Base-by-base conservation (phyloP, 2,113 vertebrate genomes). In the Acanthochromis polyacanthus region DNA sequence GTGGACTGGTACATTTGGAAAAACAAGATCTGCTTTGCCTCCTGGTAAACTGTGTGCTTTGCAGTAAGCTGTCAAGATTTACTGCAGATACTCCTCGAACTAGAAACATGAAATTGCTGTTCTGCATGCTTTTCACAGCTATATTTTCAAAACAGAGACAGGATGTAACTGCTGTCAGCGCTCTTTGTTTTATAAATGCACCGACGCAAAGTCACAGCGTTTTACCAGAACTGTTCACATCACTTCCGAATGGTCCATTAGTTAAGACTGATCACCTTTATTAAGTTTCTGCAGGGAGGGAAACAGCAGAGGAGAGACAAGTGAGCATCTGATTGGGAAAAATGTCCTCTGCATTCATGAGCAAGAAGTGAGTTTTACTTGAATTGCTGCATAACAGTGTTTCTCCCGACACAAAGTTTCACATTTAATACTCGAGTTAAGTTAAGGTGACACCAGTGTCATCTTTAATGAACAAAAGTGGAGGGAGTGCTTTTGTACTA, bases 191-290 rank as follows among this genome's bases (percentile, higher is more conserved):
- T 57, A 80, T 60, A 65, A 77, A 86, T 86, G 80, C 46, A 22
- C 58, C 52, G 1, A 4, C 51, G 28, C 46, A 51, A 55, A 51
- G 60, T 17, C 59, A 45, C 19, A 30, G 58, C 7, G 2, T 70
- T 80, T 77, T 52, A 65, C 40, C 28, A 32, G 25, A 51, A 72
- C 45, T 68, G 50, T 43, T 72, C 61, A 64, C 22, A 65, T 70
- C 67, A 51, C 38, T 22, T 58, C 53, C 53, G 61, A 81, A 75
- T 53, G 64, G 48, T 60, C 64, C 60, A 70, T 80, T 74, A 80
- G 77, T 59, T 81, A 46, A 78, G 77, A 83, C 72, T 65, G 77
- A 87, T 87, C 68, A 74, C 68, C 77, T 83, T 81, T 78, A 83
- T 83, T 78, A 78, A 53, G 65, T 53, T 83, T 70, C 73, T 59